Percentiles rank a stretch among this genome's conserved stretches.
Conservation (phyloP, 2,888 invertebrate genomes). For the Drosophila maculinotata region DNA sequence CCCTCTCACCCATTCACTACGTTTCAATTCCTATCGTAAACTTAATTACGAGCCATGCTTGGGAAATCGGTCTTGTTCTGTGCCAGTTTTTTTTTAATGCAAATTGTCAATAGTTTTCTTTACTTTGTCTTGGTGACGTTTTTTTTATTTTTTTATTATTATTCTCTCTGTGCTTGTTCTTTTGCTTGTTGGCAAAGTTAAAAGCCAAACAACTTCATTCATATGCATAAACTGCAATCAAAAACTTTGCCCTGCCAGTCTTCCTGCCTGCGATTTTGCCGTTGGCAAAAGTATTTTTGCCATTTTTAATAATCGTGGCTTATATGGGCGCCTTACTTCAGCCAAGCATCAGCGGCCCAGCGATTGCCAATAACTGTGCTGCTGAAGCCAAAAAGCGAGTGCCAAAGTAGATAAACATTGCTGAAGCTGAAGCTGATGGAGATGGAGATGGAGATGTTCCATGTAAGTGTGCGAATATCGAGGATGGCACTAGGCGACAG, state of each 20-base stretch:
- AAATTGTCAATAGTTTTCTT: constrained; percentile 54
- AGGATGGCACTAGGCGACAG: constrained; percentile 12
- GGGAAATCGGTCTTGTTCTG: constrained; percentile 23
- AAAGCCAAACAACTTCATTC: constrained; percentile 73
- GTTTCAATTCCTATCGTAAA: constrained; percentile 32
- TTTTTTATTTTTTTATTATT: constrained; percentile 9
- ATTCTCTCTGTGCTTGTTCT: constrained; percentile 28
- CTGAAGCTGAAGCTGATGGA: constrained; percentile 6
- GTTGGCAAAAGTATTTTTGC: constrained; percentile 61
- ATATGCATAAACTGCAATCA: constrained; percentile 76
- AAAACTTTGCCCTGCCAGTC: constrained; percentile 44
- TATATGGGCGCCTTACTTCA: constrained; percentile 35
- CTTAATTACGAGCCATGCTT: constrained; percentile 56
- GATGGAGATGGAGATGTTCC: constrained; percentile 25
- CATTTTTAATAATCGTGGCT: constrained; percentile 76
- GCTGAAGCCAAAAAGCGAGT: constrained; percentile 14
- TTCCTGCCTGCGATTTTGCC: constrained; percentile 9
- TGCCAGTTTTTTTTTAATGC: constrained; percentile 47
- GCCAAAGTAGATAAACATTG: constrained; percentile 35
- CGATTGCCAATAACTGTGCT: constrained; percentile 43
- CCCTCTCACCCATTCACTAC: not conserved
- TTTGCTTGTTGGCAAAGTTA: constrained; percentile 52
- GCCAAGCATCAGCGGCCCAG: constrained; percentile 8
- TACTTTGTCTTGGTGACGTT: constrained; percentile 16
- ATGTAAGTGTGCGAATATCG: constrained; percentile 43